Base-by-base conservation (phyloP, 2,113 vertebrate species). In the Pelusios castaneus region DNA sequence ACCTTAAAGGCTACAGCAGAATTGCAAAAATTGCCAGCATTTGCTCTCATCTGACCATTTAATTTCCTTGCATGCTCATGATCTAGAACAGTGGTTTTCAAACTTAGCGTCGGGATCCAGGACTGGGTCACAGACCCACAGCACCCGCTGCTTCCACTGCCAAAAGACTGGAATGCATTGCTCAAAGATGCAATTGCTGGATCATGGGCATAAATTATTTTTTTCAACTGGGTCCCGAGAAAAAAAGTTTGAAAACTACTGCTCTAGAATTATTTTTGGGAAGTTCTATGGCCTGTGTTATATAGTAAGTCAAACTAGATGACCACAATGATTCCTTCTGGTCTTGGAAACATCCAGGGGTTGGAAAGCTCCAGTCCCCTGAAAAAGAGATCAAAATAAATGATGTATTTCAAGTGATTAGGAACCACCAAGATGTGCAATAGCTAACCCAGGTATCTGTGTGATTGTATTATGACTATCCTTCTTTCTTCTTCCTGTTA, bases 351-450 rank as follows among this genome's bases (percentile, higher is more conserved):
- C 60, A 19, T 29, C 47, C 89, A 67, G 49, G 88, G 43, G 52
- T 52, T 87, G 91, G 47, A 41, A 92, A 90, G 22, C 70, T 41
- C 38, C 12, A 43, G 22, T 49, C 73, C 38, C 22, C 73, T 95
- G 76, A 90, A 94, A 14, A 3, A 63, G 11, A 86, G 38, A 84
- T 60, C 55, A 95, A 91, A 92, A 80, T 2, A 80, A 31, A 81
- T 3, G 10, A 87, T 29, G 12, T 27, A 92, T 94, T 95, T 95
- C 82, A 90, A 38, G 8, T 94, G 52, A 88, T 43, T 92, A 94
- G 92, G 38, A 84, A 92, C 19, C 29, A 76, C 76, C 93, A 92
- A 83, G 85, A n/a, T 87, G 34, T 84, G 67, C n/a, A 91, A 80
- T 38, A 60, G 6, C 21, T 93, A 2, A 73, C 56, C 76, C 41